Evolutionary conservation across 2,113 vertebrate genomes (phyloP).

Genomic region (Paracyprichromis sp.): DNA sequence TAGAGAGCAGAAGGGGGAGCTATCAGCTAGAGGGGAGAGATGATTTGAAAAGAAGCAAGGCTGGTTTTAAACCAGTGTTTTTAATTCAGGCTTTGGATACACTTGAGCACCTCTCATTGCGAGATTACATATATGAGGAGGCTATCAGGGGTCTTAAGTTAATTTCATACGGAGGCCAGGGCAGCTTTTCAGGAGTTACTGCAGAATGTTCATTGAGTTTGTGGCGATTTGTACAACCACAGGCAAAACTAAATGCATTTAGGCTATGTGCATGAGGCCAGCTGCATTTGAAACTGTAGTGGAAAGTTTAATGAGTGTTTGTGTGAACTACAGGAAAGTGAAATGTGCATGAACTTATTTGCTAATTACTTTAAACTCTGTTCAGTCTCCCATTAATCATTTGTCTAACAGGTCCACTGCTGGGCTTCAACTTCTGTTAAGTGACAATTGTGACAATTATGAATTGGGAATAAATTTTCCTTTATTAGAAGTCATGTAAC

Average conservation of each 20-base stretch:
- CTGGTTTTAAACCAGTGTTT: constrained; percentile 51
- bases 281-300: background rate
- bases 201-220: constrained; percentile 10
- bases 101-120: constrained; percentile 67
- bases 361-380: background rate
- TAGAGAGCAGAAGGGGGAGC: constrained; percentile 44
- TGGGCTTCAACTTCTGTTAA: background rate
- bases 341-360: background rate
- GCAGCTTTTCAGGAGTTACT: constrained; percentile 28
- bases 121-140: constrained; percentile 65
- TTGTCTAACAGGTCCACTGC: background rate
- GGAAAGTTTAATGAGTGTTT: background rate
- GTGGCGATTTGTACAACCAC: background rate
- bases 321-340: background rate
- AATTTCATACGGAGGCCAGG: constrained; percentile 45
- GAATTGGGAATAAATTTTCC: background rate
- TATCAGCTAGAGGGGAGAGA: constrained; percentile 60
- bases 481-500: background rate
- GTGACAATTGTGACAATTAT: background rate
- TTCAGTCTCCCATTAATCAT: background rate
- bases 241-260: background rate
- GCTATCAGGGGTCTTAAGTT: constrained; percentile 54
- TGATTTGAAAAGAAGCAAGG: constrained; percentile 58
- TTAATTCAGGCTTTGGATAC: constrained; percentile 72
- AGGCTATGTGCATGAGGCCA: background rate